Evolutionary conservation across 37 sponge, comb jelly and placozoan genomes (phyloP).

Genomic region (Aplysina aerophoba): DNA sequence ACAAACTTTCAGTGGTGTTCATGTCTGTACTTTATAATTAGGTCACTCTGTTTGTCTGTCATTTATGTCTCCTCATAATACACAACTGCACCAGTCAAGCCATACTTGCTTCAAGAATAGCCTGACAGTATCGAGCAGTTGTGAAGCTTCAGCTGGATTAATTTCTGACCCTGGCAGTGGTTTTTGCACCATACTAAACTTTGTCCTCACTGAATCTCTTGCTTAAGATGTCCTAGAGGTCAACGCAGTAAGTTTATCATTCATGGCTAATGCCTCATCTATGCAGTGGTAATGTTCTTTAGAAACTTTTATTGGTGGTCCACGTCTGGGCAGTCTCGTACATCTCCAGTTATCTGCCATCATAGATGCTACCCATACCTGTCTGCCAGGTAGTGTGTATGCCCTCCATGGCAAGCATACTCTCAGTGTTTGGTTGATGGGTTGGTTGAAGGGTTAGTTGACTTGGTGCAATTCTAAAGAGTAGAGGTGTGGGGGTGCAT

Average conservation of each 20-base stretch:
- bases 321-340: background rate
- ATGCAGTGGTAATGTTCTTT: too few species aligned
- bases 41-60: too few species aligned
- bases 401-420: background rate
- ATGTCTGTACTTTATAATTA: background rate
- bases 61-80: background rate
- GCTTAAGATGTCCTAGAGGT: too few species aligned
- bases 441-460: too few species aligned
- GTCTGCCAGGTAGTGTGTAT: conserved; percentile 9
- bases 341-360: background rate
- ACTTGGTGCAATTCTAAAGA: too few species aligned
- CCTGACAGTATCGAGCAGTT: conserved; percentile 25
- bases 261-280: too few species aligned
- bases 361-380: background rate
- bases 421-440: background rate
- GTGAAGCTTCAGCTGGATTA: conserved; percentile 20
- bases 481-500: too few species aligned
- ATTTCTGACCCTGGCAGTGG: background rate
- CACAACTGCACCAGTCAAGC: conserved; percentile 20
- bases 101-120: conserved; percentile 10
- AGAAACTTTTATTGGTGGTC: too few species aligned
- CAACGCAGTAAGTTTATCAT: too few species aligned
- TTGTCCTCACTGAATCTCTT: background rate
- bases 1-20: background rate
- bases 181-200: background rate